These are phyloP conservation scores for Pecten maximus DNA, from an alignment of 2,888 invertebrate genomes.

Conservation along the genomic window DNA sequence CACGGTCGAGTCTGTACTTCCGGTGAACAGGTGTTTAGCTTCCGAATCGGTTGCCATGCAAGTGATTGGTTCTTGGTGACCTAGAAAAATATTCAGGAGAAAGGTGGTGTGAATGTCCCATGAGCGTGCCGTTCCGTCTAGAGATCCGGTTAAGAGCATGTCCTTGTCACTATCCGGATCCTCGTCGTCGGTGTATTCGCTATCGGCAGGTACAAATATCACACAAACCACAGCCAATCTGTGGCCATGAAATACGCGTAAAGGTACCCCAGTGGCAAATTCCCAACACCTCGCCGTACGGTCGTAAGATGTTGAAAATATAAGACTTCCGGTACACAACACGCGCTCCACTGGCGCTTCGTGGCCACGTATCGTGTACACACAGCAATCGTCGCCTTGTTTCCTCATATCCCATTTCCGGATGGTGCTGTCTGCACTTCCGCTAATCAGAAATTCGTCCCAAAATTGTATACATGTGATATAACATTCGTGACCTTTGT, in stretches of 20 bases:
- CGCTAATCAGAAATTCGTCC: not conserved
- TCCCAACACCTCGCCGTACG: not conserved
- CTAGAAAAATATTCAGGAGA: not conserved
- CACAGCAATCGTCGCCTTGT: not conserved
- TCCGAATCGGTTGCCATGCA: constrained; percentile 15
- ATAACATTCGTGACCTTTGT: not conserved
- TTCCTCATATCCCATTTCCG: not conserved
- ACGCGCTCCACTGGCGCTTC: not conserved
- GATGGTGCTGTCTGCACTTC: constrained; percentile 21
- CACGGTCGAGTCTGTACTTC: not conserved
- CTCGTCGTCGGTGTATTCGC: not conserved
- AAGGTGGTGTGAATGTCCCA: not conserved
- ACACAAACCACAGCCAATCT: not conserved
- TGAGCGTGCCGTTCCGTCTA: not conserved
- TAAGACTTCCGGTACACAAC: not conserved
- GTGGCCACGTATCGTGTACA: not conserved
- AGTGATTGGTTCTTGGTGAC: not conserved
- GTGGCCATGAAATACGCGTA: not conserved
- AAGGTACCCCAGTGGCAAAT: not conserved
- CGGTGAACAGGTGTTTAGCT: not conserved
- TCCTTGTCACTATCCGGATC: not conserved
- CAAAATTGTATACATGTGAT: not conserved
- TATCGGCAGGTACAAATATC: not conserved
- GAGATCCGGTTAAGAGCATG: not conserved
- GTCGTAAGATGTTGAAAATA: not conserved